phyloP scores from a whole-genome alignment of 2,113 vertebrate genomes.

The Halcyon malimbica region DNA sequence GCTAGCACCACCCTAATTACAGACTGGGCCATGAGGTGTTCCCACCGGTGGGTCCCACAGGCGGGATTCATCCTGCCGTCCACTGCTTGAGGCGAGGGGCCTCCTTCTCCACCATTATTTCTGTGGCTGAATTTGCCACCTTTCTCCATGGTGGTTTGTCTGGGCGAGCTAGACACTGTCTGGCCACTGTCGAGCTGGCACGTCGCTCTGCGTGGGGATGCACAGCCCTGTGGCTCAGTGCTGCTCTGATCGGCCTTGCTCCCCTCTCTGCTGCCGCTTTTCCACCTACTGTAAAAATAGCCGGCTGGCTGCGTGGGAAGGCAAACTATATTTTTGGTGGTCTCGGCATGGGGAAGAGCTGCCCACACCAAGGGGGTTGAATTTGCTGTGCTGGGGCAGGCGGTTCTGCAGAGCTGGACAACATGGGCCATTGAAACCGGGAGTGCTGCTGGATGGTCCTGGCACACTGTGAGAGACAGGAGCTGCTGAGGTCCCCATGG shows the following conservation, averaged over 20 bases:
- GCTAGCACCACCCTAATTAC: neutral
- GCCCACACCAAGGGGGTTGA: neutral
- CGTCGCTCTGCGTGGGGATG: constrained; percentile 25
- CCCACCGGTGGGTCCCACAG: fast-evolving
- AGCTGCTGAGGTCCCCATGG: neutral
- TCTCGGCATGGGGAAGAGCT: neutral
- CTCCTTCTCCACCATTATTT: neutral
- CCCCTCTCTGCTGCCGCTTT: fast-evolving
- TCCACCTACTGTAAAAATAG: neutral
- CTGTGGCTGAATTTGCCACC: neutral
- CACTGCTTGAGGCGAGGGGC: fast-evolving
- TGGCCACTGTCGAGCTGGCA: neutral
- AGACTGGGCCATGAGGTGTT: neutral
- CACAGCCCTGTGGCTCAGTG: neutral
- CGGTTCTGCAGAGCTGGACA: neutral
- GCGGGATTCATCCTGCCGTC: neutral
- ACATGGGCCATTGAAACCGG: fast-evolving
- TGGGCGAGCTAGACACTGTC: neutral
- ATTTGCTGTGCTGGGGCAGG: neutral
- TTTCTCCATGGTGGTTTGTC: neutral
- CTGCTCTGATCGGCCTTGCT: neutral
- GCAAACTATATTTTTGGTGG: neutral
- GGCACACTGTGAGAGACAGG: neutral
- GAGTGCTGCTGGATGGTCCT: neutral
- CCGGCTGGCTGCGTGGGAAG: neutral